Base-by-base conservation (phyloP, 2,888 invertebrate species). In the Gymnocheta viridis region DNA sequence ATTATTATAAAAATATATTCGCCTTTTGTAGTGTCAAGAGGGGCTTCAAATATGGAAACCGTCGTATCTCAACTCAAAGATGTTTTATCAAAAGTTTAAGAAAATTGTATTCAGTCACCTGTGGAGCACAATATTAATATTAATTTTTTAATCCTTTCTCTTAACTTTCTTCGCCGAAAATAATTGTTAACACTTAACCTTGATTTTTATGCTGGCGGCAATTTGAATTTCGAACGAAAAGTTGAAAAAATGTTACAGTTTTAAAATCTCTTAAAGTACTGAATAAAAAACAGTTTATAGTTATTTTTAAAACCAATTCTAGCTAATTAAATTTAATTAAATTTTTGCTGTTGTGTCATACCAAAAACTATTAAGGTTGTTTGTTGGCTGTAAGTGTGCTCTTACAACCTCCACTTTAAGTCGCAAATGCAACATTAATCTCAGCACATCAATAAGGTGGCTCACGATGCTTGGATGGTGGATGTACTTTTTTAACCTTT, bases 261-360 rank as follows among this genome's bases (percentile, higher is more conserved):
- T 64, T 0, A 14, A 4, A 29, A 19, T 41, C 51, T 44, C 29
- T 32, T 29, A 22, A 44, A 56, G 38, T 54, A 66, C 76, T 66
- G 17, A 56, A 41, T 38, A 1, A 24, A 22, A 41, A 56, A 14
- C 32, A 5, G 0, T 35, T 60, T 35, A 32, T 35, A 32, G 2
- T n/a, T n/a, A 29, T 29, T 58, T 22, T 0, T 2, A 12, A 29
- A 19, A 14, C 17, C 19, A 29, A 7, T 44, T 32, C 2, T 3
- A 27, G 24, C 32, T 76, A 76, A 76, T 76, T 76, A 54, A 66
- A 66, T 76, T 64, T 76, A 66, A 32, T 54, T 64, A 7, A 32
- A 54, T 44, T 66, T n/a, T 41, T 27, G n/a, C 32, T 54, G 7
- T 19, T 32, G 3, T 64, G 19, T 29, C 29, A 41, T 32, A 66